Conservation (phyloP, 2,797 vertebrate species). For the Syngnathus rostellatus region DNA sequence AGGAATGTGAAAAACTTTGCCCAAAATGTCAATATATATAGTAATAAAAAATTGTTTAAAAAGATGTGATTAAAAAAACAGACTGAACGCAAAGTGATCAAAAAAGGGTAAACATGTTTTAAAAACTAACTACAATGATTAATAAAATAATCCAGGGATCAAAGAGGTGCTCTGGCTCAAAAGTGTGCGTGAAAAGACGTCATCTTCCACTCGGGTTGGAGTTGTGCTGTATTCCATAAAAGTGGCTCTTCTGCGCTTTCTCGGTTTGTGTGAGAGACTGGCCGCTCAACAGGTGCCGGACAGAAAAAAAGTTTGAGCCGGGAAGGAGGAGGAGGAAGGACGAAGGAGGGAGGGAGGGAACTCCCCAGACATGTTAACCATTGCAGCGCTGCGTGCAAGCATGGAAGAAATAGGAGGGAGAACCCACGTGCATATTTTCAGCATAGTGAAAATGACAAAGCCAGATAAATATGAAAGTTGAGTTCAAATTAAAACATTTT, state of each 20-base stretch:
- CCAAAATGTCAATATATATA: too few relatives aligned
- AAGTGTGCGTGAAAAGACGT: not conserved
- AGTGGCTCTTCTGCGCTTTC: not conserved
- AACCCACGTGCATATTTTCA: not conserved
- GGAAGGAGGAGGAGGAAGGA: conserved; percentile 15
- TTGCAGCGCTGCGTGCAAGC: conserved; percentile 46
- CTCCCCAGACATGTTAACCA: conserved; percentile 65
- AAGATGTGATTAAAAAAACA: conserved; percentile 42
- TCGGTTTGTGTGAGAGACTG: conserved; percentile 44
- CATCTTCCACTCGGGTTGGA: not conserved
- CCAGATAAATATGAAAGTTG: not conserved
- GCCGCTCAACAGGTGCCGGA: conserved; percentile 82
- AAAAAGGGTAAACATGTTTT: not conserved
- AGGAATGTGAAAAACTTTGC: conserved; percentile 38
- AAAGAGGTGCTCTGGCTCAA: not conserved
- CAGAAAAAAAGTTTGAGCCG: conserved; percentile 33
- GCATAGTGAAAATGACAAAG: not conserved
- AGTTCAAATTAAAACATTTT: not conserved
- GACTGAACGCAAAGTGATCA: too few relatives aligned
- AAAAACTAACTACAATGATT: not conserved
- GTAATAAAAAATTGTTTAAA: conserved; percentile 2
- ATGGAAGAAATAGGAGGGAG: not conserved
- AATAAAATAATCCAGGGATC: not conserved
- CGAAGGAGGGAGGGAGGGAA: conserved; percentile 35
- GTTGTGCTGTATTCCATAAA: not conserved